Conservation (phyloP, 2,888 invertebrate genomes). For the Ochropacha duplaris region DNA sequence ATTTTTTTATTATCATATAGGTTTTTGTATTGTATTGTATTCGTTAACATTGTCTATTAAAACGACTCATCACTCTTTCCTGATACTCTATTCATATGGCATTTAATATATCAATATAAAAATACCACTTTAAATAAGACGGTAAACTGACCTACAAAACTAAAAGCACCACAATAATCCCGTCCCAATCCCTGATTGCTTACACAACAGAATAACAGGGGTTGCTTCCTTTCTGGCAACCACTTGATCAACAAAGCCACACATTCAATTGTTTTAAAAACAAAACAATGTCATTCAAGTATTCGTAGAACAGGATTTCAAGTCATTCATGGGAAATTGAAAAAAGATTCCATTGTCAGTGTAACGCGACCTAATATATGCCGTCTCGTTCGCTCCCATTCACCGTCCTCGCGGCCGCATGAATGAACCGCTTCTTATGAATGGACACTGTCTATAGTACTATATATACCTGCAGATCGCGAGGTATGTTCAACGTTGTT, state of each 20-base stretch:
- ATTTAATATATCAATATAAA: neutral
- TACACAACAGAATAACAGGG: constrained; percentile 7
- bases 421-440: constrained; percentile 82
- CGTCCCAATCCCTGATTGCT: constrained; percentile 7
- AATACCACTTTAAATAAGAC: neutral
- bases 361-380: constrained; percentile 71
- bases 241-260: constrained; percentile 52
- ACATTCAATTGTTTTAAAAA: constrained; percentile 67
- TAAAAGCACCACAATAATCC: constrained; percentile 6
- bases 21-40: too few relatives aligned
- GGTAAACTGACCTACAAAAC: neutral
- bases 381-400: constrained; percentile 78
- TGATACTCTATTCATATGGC: neutral
- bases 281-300: constrained; percentile 62
- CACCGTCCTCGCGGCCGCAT: constrained; percentile 70
- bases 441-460: constrained; percentile 78
- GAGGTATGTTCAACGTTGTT: constrained; percentile 40
- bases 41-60: too few relatives aligned
- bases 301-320: constrained; percentile 70
- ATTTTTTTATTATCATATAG: too few relatives aligned
- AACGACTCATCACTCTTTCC: too few relatives aligned
- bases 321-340: constrained; percentile 57
- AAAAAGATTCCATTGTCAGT: constrained; percentile 67
- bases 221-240: constrained; percentile 30
- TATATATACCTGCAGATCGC: constrained; percentile 63